Percentiles rank a stretch among this genome's conserved stretches.
These are phyloP conservation scores for Drosophila sucinea DNA, from an alignment of 1,140 invertebrate genomes.

Conservation along the genomic window DNA sequence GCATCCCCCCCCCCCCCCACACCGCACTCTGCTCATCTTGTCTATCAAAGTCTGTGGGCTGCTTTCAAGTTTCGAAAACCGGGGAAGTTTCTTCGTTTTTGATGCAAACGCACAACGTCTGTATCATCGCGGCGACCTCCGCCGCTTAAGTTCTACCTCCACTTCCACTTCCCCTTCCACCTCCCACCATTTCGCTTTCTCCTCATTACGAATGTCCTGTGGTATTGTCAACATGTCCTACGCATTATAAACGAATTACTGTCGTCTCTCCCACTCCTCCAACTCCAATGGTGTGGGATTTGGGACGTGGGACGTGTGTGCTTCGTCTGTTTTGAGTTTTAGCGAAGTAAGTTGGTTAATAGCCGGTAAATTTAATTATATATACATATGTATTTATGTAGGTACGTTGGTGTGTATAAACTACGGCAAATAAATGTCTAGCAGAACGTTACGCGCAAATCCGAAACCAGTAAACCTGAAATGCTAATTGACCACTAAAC, in stretches of 20 bases:
- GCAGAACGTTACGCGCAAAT: constrained; percentile 23
- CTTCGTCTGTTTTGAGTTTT: constrained; percentile 67
- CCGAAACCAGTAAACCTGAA: background rate
- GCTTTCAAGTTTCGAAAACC: constrained; percentile 72
- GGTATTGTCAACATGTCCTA: constrained; percentile 82
- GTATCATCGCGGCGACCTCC: background rate
- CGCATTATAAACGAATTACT: constrained; percentile 83
- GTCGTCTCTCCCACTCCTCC: constrained; percentile 45
- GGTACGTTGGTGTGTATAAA: constrained; percentile 60
- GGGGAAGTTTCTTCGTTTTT: constrained; percentile 74
- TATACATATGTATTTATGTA: background rate
- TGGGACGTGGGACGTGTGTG: constrained; percentile 14
- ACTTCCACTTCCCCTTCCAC: background rate
- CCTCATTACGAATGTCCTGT: constrained; percentile 81
- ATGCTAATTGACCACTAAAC: constrained; percentile 28
- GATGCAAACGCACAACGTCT: constrained; percentile 36
- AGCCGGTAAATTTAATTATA: constrained; percentile 82
- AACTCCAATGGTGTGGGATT: constrained; percentile 16
- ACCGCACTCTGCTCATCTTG: constrained; percentile 25
- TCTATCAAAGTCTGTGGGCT: constrained; percentile 69
- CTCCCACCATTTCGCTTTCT: constrained; percentile 28
- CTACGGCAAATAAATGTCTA: constrained; percentile 78
- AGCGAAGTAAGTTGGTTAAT: constrained; percentile 75
- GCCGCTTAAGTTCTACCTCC: background rate
- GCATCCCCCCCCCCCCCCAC: constrained; percentile 3